Percentiles rank a stretch among this genome's conserved stretches.
Conservation (phyloP, 2,797 vertebrate genomes). For the Pygocentrus nattereri region DNA sequence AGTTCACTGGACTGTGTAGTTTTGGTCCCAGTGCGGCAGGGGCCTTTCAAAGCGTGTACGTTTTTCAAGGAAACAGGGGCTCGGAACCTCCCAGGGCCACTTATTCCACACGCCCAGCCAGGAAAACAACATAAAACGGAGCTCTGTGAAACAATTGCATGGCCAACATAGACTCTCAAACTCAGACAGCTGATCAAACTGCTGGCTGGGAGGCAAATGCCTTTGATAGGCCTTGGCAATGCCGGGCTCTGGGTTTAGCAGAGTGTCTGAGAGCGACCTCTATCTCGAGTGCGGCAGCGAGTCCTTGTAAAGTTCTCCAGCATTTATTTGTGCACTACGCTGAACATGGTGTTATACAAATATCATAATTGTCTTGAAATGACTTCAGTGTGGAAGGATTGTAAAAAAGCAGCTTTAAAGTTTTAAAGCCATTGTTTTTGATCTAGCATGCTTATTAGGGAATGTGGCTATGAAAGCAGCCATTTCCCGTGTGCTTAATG, state of each 20-base stretch:
- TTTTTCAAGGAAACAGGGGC: slow-evolving; percentile 50
- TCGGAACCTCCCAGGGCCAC: slow-evolving; percentile 36
- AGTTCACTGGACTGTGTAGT: slow-evolving; percentile 2
- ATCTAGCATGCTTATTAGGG: background rate
- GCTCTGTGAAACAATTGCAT: slow-evolving; percentile 61
- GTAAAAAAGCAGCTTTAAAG: background rate
- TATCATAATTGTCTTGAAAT: slow-evolving; percentile 49
- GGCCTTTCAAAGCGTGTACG: slow-evolving; percentile 39
- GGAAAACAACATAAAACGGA: slow-evolving; percentile 68
- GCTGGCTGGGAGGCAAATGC: slow-evolving; percentile 52
- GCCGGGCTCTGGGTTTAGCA: slow-evolving; percentile 37
- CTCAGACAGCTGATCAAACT: slow-evolving; percentile 68
- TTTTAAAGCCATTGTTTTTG: slow-evolving; percentile 30
- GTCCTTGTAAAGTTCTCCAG: slow-evolving; percentile 20
- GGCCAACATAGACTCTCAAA: slow-evolving; percentile 52
- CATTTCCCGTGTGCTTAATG: background rate
- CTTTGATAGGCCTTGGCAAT: slow-evolving; percentile 63
- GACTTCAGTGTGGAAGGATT: background rate
- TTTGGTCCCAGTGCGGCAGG: slow-evolving; percentile 10
- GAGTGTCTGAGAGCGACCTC: slow-evolving; percentile 42
- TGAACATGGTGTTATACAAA: slow-evolving; percentile 12
- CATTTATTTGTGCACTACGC: slow-evolving; percentile 14
- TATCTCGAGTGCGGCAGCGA: slow-evolving; percentile 23
- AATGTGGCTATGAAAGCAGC: background rate
- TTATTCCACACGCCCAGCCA: slow-evolving; percentile 67